phyloP scores from a whole-genome alignment of 2,888 invertebrate genomes.

The Ecdyonurus torrentis region DNA sequence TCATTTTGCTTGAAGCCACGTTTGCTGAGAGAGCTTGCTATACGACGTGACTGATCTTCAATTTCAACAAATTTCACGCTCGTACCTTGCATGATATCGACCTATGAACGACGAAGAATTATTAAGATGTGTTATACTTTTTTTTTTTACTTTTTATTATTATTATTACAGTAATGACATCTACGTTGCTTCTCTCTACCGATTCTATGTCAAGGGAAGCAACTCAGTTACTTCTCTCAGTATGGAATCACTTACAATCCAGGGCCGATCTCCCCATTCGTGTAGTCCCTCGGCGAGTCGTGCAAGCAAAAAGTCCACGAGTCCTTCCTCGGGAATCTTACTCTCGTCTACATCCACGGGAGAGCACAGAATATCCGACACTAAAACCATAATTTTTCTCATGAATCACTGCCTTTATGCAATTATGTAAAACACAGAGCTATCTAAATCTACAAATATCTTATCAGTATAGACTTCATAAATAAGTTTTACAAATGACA shows the following conservation, averaged over 20 bases:
- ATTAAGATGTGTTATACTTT: no score
- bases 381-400: no score
- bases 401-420: no score
- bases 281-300: neutral
- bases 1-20: constrained; percentile 9
- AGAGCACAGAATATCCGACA: no score
- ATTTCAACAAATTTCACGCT: constrained; percentile 4
- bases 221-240: neutral
- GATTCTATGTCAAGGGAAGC: no score
- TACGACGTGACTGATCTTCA: constrained; percentile 3
- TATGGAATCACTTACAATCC: neutral
- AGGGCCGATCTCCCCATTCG: neutral
- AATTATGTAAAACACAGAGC: no score
- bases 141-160: no score
- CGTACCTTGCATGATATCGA: neutral
- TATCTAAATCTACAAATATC: no score
- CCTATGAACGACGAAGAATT: neutral
- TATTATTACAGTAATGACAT: neutral
- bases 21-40: constrained; percentile 6
- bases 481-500: no score
- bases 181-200: neutral
- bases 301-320: neutral
- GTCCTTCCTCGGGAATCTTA: neutral
- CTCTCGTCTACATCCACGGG: neutral
- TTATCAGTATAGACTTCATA: no score